phyloP scores from a whole-genome alignment of 2,113 vertebrate genomes.

The Zosterops pallidus region DNA sequence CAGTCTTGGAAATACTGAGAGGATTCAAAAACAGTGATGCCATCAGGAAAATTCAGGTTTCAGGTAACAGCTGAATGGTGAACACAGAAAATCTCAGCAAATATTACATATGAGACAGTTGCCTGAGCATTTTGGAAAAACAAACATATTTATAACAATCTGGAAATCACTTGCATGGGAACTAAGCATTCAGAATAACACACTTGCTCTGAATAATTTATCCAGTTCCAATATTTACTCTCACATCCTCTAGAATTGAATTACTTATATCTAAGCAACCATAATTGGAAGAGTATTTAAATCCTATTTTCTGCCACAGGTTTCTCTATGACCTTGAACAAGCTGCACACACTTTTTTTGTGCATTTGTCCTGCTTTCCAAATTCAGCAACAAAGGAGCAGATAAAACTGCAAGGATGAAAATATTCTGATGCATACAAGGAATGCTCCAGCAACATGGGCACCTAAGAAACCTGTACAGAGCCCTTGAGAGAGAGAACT shows the following conservation, averaged over 20 bases:
- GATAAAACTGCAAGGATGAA: background rate
- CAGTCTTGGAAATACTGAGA: background rate
- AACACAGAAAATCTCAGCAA: background rate
- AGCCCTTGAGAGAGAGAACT: background rate
- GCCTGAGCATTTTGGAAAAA: background rate
- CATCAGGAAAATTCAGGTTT: background rate
- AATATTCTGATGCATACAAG: background rate
- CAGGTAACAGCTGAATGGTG: background rate
- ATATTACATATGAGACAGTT: background rate
- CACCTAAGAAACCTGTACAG: background rate
- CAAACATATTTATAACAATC: constrained; percentile 2
- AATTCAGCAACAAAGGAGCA: background rate
- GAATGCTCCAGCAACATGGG: background rate
- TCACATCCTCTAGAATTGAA: background rate
- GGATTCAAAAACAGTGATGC: background rate
- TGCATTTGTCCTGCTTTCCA: background rate
- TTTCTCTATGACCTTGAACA: background rate
- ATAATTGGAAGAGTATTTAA: background rate
- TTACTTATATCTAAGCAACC: background rate
- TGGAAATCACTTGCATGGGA: background rate
- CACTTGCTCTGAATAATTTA: constrained; percentile 28
- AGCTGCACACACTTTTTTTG: background rate
- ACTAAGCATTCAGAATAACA: background rate
- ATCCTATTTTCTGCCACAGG: background rate
- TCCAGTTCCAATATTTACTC: constrained; percentile 21